A percentile compares a stretch with the other conserved stretches of the same genome.
phyloP scores from a whole-genome alignment of 2,888 invertebrate genomes.

The Eutolmus rufibarbis region DNA sequence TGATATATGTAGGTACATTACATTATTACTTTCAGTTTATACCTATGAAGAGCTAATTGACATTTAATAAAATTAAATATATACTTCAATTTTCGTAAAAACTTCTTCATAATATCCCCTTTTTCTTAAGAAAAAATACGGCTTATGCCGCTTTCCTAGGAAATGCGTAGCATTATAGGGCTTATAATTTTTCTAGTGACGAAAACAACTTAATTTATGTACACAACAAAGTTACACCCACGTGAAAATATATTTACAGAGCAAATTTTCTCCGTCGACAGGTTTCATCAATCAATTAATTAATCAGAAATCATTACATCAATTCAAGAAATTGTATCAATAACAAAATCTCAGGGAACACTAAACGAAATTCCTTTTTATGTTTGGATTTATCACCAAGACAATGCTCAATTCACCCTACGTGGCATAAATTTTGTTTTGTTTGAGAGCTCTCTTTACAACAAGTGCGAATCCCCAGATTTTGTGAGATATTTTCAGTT shows the following conservation, averaged over 20 bases:
- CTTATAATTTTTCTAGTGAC: neutral
- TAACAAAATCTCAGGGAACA: neutral
- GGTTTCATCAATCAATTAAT: neutral
- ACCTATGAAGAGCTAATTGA: too few species aligned
- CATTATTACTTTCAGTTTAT: too few species aligned
- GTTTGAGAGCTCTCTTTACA: neutral
- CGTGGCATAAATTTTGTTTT: neutral
- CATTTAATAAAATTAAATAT: too few species aligned
- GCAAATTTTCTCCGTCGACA: neutral
- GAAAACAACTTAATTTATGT: neutral
- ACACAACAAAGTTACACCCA: neutral
- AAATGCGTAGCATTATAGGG: neutral
- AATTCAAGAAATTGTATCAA: neutral
- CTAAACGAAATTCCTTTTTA: neutral
- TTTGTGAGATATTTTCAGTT: neutral
- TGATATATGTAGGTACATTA: too few species aligned
- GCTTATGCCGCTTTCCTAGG: neutral
- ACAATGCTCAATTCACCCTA: neutral
- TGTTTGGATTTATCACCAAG: neutral
- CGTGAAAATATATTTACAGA: neutral
- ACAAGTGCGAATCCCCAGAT: neutral
- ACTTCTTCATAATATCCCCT: too few species aligned
- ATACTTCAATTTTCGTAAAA: too few species aligned
- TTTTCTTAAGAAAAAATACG: neutral
- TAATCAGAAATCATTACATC: neutral